phyloP scores from a whole-genome alignment of 92 coral and sea anemone species.

The Parazoanthus darwini region DNA sequence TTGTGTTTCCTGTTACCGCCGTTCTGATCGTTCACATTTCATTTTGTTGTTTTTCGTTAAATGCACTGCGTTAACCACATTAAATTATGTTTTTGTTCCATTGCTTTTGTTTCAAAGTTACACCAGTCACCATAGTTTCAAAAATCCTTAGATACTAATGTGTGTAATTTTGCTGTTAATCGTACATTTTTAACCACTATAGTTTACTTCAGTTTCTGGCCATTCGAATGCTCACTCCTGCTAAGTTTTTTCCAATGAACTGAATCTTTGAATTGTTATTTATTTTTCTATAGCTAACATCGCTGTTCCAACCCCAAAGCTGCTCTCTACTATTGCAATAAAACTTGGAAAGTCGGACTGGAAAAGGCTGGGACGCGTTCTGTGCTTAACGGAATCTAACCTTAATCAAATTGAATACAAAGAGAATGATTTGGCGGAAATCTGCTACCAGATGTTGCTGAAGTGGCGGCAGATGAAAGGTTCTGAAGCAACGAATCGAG shows the following conservation, averaged over 20 bases:
- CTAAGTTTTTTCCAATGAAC: no score
- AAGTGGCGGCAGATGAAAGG: constrained; percentile 41
- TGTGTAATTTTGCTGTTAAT: no score
- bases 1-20: not conserved
- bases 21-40: not conserved
- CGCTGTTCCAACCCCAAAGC: not conserved
- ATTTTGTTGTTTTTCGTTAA: not conserved
- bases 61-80: not conserved
- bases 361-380: constrained; percentile 44
- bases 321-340: not conserved
- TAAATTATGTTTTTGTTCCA: not conserved
- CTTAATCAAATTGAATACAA: constrained; percentile 42
- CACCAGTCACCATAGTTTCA: not conserved
- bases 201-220: no score
- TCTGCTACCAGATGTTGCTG: constrained; percentile 44
- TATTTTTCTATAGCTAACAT: not conserved
- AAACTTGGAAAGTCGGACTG: not conserved
- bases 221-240: not conserved
- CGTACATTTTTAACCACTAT: no score
- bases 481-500: constrained; percentile 27
- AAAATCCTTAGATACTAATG: not conserved
- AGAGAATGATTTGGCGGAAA: constrained; percentile 37
- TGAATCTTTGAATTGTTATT: not conserved
- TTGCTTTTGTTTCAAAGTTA: not conserved
- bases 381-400: constrained; percentile 30